Evolutionary conservation across 2,113 vertebrate species (phyloP).

Genomic region (Pelobates fuscus): DNA sequence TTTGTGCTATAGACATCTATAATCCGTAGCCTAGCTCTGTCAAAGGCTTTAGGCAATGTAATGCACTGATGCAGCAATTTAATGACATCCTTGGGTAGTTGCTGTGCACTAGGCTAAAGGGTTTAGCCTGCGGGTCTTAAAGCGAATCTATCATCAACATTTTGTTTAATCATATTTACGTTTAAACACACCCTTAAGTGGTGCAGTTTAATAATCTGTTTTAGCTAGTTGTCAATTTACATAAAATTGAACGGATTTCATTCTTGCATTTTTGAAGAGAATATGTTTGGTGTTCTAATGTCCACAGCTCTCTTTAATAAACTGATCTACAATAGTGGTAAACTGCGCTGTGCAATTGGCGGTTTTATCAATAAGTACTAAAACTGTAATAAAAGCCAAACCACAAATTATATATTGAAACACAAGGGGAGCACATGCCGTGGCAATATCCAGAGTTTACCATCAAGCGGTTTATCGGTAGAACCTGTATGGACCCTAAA

Average conservation of each 20-base stretch:
- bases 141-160: neutral
- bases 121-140: constrained; percentile 37
- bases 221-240: neutral
- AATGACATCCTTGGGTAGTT: constrained; percentile 51
- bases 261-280: too few relatives aligned
- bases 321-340: too few relatives aligned
- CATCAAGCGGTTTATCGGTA: too few relatives aligned
- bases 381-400: too few relatives aligned
- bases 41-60: constrained; percentile 48
- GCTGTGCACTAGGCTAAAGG: constrained; percentile 39
- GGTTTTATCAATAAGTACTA: too few relatives aligned
- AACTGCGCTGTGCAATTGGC: too few relatives aligned
- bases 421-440: too few relatives aligned
- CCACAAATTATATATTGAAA: too few relatives aligned
- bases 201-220: neutral
- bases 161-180: neutral
- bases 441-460: too few relatives aligned
- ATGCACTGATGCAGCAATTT: constrained; percentile 50
- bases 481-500: too few relatives aligned
- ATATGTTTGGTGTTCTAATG: too few relatives aligned
- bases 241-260: neutral
- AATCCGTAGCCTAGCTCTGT: constrained; percentile 47
- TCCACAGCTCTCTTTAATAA: too few relatives aligned
- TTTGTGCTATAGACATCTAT: constrained; percentile 49
- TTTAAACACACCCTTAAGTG: constrained; percentile 3